These are phyloP conservation scores for Mallateleia sp. DNA, from an alignment of 2,888 invertebrate genomes.

Conservation along the genomic window DNA sequence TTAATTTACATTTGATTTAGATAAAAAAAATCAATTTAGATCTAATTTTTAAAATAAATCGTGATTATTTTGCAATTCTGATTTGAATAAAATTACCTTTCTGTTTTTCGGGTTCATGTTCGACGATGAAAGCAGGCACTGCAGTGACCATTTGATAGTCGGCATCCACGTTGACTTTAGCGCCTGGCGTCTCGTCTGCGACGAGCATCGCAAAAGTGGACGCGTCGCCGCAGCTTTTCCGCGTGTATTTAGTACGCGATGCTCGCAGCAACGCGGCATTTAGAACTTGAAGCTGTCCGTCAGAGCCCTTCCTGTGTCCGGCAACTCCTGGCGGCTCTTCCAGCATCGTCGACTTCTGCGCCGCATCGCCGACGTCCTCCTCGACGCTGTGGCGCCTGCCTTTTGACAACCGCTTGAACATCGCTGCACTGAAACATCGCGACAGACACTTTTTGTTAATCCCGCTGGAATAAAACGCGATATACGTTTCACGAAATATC, in stretches of 20 bases:
- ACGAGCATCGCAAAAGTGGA: conserved; percentile 81
- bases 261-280: conserved; percentile 81
- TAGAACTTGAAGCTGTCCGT: conserved; percentile 80
- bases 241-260: conserved; percentile 85
- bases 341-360: conserved; percentile 81
- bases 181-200: conserved; percentile 73
- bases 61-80: too few species aligned
- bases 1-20: too few species aligned
- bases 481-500: too few species aligned
- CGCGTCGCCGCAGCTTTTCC: conserved; percentile 87
- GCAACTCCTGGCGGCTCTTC: conserved; percentile 83
- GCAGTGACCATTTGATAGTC: conserved; percentile 95
- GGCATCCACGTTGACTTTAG: conserved; percentile 83
- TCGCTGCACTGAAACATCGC: conserved; percentile 76
- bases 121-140: conserved; percentile 94
- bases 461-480: too few species aligned
- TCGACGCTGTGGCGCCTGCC: conserved; percentile 92
- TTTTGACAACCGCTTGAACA: conserved; percentile 92
- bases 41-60: too few species aligned
- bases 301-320: conserved; percentile 79
- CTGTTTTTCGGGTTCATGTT: conserved; percentile 92
- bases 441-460: conserved; percentile 42
- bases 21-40: too few species aligned
- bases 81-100: conserved; percentile 89
- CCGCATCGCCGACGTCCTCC: conserved; percentile 90